Base-by-base conservation (phyloP, 2,797 vertebrate genomes). In the Taeniopygia guttata region DNA sequence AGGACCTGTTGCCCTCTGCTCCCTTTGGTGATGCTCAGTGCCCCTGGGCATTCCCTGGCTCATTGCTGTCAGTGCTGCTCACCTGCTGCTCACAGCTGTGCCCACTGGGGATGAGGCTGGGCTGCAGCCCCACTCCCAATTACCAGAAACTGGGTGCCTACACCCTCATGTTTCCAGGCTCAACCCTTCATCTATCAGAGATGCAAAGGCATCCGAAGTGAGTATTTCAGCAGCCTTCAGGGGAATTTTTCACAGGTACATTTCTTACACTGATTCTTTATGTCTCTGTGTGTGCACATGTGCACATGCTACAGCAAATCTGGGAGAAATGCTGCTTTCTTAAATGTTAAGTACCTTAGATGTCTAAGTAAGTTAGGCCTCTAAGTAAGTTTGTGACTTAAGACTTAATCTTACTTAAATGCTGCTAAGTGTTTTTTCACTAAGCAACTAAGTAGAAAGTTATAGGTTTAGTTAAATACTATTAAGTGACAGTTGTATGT, bases 151-250 rank as follows among this genome's bases (percentile, higher is more conserved):
- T 38, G 12, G 19, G 25, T 4, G 4, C 17, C 17, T 5, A 20
- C 36, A 14, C 17, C 11, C 29, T 11, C 7, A 25, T 11, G 3
- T 51, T 25, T 25, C 3, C 13, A 64, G 30, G 21, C 36, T 11
- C 20, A 17, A 3, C 4, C 21, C 7, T 56, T 34, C 0, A 0
- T 26, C 9, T 34, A 4, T 0, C 9, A 9, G 59, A 49, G 34
- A 17, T 8, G 36, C 36, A 45, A 60, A 43, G 6, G 11, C 21
- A 17, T 45, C 32, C 21, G 26, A 38, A 52, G 17, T 9, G 21
- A 21, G 11, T 26, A n/a, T 32, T 60, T 60, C 46, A 32, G 17
- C 1, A 0, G 59, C 17, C 11, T 32, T 21, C 14, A 21, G 32
- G 18, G 27, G 32, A 60, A 45, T 26, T 60, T 63, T 45, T 60